Conservation (phyloP, 2,113 vertebrate species). For the Chroicocephalus ridibundus region DNA sequence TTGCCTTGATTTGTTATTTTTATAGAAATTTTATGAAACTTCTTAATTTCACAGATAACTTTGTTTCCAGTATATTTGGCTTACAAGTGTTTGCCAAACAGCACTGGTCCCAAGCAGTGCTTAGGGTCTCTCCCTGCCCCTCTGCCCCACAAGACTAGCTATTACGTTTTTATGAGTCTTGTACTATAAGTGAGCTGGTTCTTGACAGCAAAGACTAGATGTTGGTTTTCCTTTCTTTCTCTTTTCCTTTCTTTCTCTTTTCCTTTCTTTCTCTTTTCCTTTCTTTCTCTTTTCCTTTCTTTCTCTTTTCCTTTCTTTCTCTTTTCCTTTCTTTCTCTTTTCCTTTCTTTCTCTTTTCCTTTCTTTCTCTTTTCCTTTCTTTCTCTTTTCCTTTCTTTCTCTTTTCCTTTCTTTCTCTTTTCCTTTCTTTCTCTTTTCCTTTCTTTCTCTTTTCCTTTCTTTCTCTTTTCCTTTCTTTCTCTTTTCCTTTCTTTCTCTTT, state of each 20-base stretch:
- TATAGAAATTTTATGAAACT: background rate
- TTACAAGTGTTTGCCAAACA: background rate
- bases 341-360: too few relatives aligned
- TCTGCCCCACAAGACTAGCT: background rate
- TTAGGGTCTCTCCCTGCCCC: background rate
- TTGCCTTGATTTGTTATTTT: background rate
- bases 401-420: too few relatives aligned
- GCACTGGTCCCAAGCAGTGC: background rate
- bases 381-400: too few relatives aligned
- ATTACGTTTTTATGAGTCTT: background rate
- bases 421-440: too few relatives aligned
- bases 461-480: too few relatives aligned
- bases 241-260: too few relatives aligned
- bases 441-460: background rate
- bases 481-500: too few relatives aligned
- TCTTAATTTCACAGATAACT: background rate
- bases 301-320: too few relatives aligned
- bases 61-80: background rate
- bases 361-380: too few relatives aligned
- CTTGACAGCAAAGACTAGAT: background rate
- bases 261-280: too few relatives aligned
- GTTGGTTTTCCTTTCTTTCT: background rate
- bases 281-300: too few relatives aligned
- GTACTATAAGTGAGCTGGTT: background rate
- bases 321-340: too few relatives aligned